Evolutionary conservation across 2,888 invertebrate species (phyloP), one percentile per base, ranked within the genome.

Genomic region (Hipparchia semele): DNA sequence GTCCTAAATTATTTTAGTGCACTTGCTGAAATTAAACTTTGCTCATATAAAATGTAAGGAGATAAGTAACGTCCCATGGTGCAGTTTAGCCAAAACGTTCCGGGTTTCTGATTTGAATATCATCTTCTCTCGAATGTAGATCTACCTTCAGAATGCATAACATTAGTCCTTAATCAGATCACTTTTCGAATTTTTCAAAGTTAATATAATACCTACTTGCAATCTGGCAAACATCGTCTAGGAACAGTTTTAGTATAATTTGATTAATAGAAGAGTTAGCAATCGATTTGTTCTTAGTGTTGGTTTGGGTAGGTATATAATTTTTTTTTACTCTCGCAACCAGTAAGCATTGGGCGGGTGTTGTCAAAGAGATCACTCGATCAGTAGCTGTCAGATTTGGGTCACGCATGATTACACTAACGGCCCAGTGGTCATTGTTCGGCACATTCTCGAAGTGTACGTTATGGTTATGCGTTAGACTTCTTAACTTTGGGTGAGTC

Each of bases 321-420:
- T 56, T 7, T 56, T 13, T n/a, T 56, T n/a, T 7, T 2, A 23
- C 23, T 58, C 23, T 23, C 8, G 23, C 2, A 23, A 58, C 8
- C 13, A 56, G 56, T 56, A 56, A 7, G 56, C 13, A n/a, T 6
- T 39, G 33, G 39, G 33, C 39, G 59, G 59, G 59, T 39, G 39
- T 60, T 12, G 59, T 12, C 53, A 65, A 65, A 65, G 46, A 62
- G 51, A 65, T 64, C 70, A 70, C 67, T 73, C 73, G 66, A 73
- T 73, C 73, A 73, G 67, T 51, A 56, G 45, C 62, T 73, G 68
- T 68, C 64, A 73, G 45, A 71, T 67, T 39, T 68, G 62, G 73
- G 70, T 71, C 68, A 70, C 51, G 64, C 62, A 45, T 62, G 67
- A 73, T 73, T 67, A 51, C 61, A 33, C 45, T 56, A 70, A 67